phyloP scores from a whole-genome alignment of 2,797 vertebrate genomes.

The Rhadinocentrus ornatus region DNA sequence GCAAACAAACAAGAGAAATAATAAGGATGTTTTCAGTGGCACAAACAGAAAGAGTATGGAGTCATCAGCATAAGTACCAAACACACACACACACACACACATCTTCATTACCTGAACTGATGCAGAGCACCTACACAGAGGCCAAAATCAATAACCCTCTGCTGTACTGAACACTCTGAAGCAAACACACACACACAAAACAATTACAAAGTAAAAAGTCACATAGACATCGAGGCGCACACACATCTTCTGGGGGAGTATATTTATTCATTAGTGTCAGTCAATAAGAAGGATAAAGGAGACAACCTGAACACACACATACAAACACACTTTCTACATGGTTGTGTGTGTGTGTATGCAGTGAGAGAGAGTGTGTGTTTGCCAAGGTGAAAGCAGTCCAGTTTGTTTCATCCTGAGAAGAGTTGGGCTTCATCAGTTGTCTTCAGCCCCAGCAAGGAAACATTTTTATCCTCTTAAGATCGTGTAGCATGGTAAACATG shows the following conservation, averaged over 20 bases:
- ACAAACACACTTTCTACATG: too few species aligned
- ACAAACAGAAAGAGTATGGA: constrained; percentile 28
- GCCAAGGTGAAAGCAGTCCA: too few species aligned
- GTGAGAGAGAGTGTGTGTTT: too few species aligned
- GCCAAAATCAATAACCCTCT: constrained; percentile 72
- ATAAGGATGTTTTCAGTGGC: constrained; percentile 16
- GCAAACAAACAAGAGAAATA: neutral
- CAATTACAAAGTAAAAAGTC: constrained; percentile 27
- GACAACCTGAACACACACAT: constrained; percentile 13
- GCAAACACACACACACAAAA: constrained; percentile 33
- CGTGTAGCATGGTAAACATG: too few species aligned
- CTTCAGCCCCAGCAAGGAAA: too few species aligned
- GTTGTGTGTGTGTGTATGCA: too few species aligned
- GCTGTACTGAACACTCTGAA: constrained; percentile 59
- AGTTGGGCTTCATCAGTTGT: too few species aligned
- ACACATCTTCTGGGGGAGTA: constrained; percentile 40
- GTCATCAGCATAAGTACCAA: constrained; percentile 27
- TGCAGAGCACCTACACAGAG: constrained; percentile 68
- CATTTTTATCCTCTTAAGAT: too few species aligned
- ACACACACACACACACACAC: neutral
- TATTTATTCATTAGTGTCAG: constrained; percentile 62
- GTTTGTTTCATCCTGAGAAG: too few species aligned
- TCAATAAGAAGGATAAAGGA: constrained; percentile 43
- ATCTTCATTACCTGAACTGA: constrained; percentile 74
- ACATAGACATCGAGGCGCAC: constrained; percentile 11